Base-by-base conservation (phyloP, 2,113 vertebrate genomes). In the Carollia perspicillata region DNA sequence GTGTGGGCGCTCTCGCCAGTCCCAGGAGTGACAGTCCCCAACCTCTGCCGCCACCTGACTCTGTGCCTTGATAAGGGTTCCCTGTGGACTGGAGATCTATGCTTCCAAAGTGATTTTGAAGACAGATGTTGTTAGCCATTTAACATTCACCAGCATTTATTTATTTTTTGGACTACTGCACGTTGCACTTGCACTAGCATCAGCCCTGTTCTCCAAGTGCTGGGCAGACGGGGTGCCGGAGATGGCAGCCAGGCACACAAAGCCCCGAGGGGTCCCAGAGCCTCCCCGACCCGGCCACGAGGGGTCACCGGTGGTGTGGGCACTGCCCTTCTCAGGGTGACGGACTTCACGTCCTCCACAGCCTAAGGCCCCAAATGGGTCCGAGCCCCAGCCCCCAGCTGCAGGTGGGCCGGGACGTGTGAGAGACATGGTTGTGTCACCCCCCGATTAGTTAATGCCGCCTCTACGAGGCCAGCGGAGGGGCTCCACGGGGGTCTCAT, bases 251-350 rank as follows among this genome's bases (percentile, higher is more conserved):
- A 60, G 53, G 63, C 53, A 60, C 9, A 60, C 58, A 9, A 60
- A 28, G 20, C 23, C 23, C 58, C 22, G 2, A 12, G 8, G 5
- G 18, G 33, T 42, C 35, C 44, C 0, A 7, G 20, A 78, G 7
- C 49, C 16, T 55, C 22, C 77, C 49, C 10, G 13, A 10, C 33
- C 40, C 42, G 28, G 1, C 40, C 17, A 0, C 9, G 35, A 58
- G 28, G 35, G 16, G 28, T 0, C 3, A 8, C 2, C 8, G 18
- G 23, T 0, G 0, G 28, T 8, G 3, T 3, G 5, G 18, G 22
- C 40, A 10, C 18, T 44, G 3, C 20, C 63, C 42, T 40, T 69
- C 89, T 84, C 58, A 10, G 10, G 55, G 55, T 58, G 22, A 9
- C 23, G 28, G 58, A 28, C 23, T 60, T 28, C 58, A 26, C 23